phyloP scores from a whole-genome alignment of 2,113 vertebrate genomes.

The Colius striatus region DNA sequence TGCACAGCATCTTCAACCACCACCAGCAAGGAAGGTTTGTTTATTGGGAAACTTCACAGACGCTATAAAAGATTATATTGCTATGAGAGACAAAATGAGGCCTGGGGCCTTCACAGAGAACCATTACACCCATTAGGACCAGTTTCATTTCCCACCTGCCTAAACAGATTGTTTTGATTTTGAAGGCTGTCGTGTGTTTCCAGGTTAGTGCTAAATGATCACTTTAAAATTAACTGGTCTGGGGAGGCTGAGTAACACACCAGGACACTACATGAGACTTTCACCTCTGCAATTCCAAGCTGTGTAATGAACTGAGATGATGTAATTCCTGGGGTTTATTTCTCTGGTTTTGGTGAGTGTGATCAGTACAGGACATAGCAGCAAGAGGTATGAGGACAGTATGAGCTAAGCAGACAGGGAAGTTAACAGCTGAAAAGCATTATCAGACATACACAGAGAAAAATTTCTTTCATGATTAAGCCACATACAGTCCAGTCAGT shows the following conservation, averaged over 20 bases:
- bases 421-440: background rate
- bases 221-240: slow-evolving; percentile 21
- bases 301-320: background rate
- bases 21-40: slow-evolving; percentile 55
- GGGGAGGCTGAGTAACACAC: background rate
- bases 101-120: slow-evolving; percentile 51
- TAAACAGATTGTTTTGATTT: slow-evolving; percentile 68
- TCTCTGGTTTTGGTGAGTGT: background rate
- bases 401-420: background rate
- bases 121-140: slow-evolving; percentile 2
- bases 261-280: background rate
- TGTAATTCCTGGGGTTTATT: background rate
- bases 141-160: slow-evolving; percentile 62
- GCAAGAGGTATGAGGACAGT: background rate
- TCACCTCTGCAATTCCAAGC: background rate
- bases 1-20: slow-evolving; percentile 60
- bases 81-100: slow-evolving; percentile 61
- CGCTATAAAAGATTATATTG: slow-evolving; percentile 67
- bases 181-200: slow-evolving; percentile 26
- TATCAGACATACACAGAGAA: background rate
- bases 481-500: background rate
- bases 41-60: slow-evolving; percentile 71
- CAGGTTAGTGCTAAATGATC: slow-evolving; percentile 61
- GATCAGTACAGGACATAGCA: background rate
- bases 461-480: background rate